Percentiles rank a stretch among this genome's conserved stretches.
Conservation (phyloP, 2,888 invertebrate species). For the Germaria angustata region DNA sequence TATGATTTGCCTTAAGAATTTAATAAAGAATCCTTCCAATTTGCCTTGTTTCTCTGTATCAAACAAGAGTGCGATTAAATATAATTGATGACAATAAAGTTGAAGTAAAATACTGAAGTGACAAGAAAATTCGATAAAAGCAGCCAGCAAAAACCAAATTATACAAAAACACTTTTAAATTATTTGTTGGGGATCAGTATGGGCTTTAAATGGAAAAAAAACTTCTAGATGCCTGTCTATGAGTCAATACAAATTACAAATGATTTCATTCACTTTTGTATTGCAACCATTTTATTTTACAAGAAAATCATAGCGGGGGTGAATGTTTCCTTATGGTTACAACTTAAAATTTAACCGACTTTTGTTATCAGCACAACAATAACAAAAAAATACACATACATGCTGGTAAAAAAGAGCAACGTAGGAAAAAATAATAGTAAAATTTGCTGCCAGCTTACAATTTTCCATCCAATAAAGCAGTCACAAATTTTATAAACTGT, state of each 20-base stretch:
- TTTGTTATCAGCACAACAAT: neutral
- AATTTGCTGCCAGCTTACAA: slow-evolving; percentile 64
- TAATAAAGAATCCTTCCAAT: neutral
- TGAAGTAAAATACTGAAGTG: neutral
- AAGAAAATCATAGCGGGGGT: slow-evolving; percentile 24
- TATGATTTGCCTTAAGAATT: neutral
- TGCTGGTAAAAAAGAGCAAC: neutral
- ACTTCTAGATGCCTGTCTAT: neutral
- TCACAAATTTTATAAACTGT: slow-evolving; percentile 38
- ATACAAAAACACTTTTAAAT: neutral
- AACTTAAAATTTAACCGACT: slow-evolving; percentile 6
- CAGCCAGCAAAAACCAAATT: neutral
- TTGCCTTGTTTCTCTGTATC: neutral
- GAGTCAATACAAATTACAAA: slow-evolving; percentile 35
- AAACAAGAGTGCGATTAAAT: neutral
- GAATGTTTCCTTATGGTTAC: neutral
- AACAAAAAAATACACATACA: neutral
- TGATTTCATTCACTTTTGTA: neutral
- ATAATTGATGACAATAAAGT: slow-evolving; percentile 3
- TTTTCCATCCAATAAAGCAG: slow-evolving; percentile 65
- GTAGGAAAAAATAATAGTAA: slow-evolving; percentile 39
- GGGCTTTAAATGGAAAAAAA: neutral
- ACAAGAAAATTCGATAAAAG: neutral
- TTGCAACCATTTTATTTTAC: neutral
- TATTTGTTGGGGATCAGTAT: neutral